These are phyloP conservation scores for Oryctes rhinoceros DNA, from an alignment of 1,140 invertebrate species.

Conservation along the genomic window DNA sequence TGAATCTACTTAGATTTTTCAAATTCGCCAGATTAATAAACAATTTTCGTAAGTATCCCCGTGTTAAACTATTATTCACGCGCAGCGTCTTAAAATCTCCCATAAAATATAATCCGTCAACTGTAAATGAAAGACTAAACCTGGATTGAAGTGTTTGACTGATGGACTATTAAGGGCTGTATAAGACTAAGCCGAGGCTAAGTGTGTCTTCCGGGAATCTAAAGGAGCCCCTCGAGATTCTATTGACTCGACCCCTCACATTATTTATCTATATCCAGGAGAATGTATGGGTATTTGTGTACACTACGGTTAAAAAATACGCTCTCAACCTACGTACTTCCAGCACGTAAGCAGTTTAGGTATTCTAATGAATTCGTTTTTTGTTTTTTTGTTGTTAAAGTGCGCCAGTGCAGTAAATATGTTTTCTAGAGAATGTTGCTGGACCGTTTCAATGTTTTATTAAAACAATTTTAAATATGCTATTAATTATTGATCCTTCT, in stretches of 20 bases:
- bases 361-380: too few relatives aligned
- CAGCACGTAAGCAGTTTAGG: too few relatives aligned
- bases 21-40: too few relatives aligned
- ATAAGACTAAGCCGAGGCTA: slow-evolving; percentile 45
- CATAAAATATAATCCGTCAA: slow-evolving; percentile 35
- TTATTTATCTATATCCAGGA: slow-evolving; percentile 38
- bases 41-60: too few relatives aligned
- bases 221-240: slow-evolving; percentile 41
- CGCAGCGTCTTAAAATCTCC: background rate
- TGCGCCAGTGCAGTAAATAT: too few relatives aligned
- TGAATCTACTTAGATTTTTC: too few relatives aligned
- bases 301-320: slow-evolving; percentile 7
- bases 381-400: too few relatives aligned
- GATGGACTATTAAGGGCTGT: slow-evolving; percentile 53
- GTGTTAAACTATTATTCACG: background rate
- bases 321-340: background rate
- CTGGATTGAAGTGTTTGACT: slow-evolving; percentile 54
- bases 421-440: too few relatives aligned
- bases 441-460: too few relatives aligned
- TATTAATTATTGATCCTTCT: too few relatives aligned
- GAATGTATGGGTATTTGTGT: slow-evolving; percentile 33
- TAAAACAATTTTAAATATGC: too few relatives aligned
- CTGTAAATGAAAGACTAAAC: slow-evolving; percentile 49
- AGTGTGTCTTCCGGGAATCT: slow-evolving; percentile 48
- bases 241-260: slow-evolving; percentile 31